Conservation (phyloP, 2,888 invertebrate species). For the Alitta virens region DNA sequence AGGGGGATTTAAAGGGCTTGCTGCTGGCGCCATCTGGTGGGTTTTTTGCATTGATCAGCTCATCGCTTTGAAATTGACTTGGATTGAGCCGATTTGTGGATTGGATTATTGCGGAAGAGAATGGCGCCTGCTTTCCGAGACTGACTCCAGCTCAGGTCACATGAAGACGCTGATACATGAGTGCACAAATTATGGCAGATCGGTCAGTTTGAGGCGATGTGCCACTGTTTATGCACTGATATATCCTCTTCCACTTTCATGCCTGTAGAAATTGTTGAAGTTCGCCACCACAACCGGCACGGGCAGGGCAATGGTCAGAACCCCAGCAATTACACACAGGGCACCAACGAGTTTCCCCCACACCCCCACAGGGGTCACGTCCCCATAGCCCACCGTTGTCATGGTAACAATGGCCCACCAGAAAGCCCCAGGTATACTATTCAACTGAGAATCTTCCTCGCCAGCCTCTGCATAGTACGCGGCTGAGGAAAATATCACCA, state of each 20-base stretch:
- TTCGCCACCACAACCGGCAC: slow-evolving; percentile 41
- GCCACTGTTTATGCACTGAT: slow-evolving; percentile 27
- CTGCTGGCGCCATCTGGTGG: no score
- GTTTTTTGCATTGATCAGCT: no score
- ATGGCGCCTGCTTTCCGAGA: no score
- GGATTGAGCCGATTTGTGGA: no score
- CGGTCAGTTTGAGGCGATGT: background rate
- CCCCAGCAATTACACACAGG: slow-evolving; percentile 37
- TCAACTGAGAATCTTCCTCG: slow-evolving; percentile 39
- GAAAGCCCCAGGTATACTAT: slow-evolving; percentile 53
- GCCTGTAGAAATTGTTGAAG: slow-evolving; percentile 39
- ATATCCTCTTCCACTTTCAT: slow-evolving; percentile 33
- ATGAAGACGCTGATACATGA: slow-evolving; percentile 20
- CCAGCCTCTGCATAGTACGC: slow-evolving; percentile 52
- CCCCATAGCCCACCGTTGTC: slow-evolving; percentile 39
- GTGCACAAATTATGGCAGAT: slow-evolving; percentile 17
- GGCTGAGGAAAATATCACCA: slow-evolving; percentile 51
- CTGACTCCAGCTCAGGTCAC: no score
- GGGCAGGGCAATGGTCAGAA: slow-evolving; percentile 38
- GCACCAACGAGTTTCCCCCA: slow-evolving; percentile 37
- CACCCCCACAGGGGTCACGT: slow-evolving; percentile 40
- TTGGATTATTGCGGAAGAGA: no score
- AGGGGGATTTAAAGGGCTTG: no score
- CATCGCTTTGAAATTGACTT: no score
- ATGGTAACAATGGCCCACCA: slow-evolving; percentile 55